Evolutionary conservation across 2,113 vertebrate genomes (phyloP), one percentile per base, ranked within the genome.

Genomic region (Sapayoa aenigma): DNA sequence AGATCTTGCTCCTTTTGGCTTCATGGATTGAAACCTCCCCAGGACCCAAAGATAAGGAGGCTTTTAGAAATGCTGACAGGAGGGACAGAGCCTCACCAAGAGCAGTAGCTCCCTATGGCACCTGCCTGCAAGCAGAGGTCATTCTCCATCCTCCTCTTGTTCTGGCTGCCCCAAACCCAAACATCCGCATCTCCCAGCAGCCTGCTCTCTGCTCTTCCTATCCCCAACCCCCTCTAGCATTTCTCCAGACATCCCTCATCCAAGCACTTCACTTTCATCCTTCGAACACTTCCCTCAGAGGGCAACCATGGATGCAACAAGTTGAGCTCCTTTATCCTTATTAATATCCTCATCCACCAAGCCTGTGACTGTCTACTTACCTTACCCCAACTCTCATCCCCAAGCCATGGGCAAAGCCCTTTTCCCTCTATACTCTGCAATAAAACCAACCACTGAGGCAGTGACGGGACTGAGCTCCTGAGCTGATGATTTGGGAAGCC

Each of bases 111-210:
- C 31, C 25, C 19, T 17, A 22, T 22, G 27, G 37, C 46, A 47
- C 5, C 1, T 0, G 35, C 31, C 42, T 41, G 56, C 2, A 3
- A 79, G 33, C 17, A 1, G 39, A 8, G 55, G 39, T 82, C 44
- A 47, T 41, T 74, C 46, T 55, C 49, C 63, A 52, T 44, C n/a
- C 31, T 18, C 25, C 23, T 52, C 35, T 72, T 53, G 14, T 19
- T 14, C 56, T 74, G 4, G 9, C 78, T 78, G 39, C 42, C 44
- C 44, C 44, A 75, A 59, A 92, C 24, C 31, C 67, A 65, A n/a
- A 37, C 12, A 49, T 33, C 21, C 35, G 63, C n/a, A 37, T 15
- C n/a, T 60, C 46, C 31, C 49, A 69, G 46, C 35, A 88, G 52
- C 49, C 52, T 39, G 9, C 58, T 62, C 41, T 66, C 39, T 72